A percentile compares a stretch with the other conserved stretches of the same genome.
Conservation (phyloP, 2,888 invertebrate genomes). For the Noctua janthina region DNA sequence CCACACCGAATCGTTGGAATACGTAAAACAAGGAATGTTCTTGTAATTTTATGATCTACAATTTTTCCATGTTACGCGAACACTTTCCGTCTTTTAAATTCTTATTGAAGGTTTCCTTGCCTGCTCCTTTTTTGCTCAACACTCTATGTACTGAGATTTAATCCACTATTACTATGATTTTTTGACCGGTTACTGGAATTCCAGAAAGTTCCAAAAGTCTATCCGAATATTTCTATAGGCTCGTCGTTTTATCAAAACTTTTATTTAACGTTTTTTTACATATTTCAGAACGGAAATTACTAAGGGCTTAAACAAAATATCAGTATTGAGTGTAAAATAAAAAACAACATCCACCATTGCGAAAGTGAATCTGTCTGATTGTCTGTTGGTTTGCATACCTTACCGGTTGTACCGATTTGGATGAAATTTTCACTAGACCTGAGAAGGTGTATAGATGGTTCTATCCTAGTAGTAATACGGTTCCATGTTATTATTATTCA, state of each 20-base stretch:
- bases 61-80: constrained; percentile 21
- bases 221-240: background rate
- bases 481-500: background rate
- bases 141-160: background rate
- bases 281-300: background rate
- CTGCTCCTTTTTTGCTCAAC: background rate
- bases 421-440: background rate
- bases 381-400: background rate
- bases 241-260: background rate
- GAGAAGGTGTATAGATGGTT: background rate
- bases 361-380: background rate
- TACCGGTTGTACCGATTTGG: background rate
- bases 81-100: background rate
- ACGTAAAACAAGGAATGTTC: constrained; percentile 55
- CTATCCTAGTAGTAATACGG: background rate
- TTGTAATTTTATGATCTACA: constrained; percentile 38
- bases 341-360: background rate
- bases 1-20: constrained; percentile 43
- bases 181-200: background rate
- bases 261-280: background rate
- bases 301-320: background rate
- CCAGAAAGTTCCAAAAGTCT: background rate
- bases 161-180: background rate
- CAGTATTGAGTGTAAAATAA: too few species aligned
- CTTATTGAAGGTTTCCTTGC: background rate